Base-by-base conservation (phyloP, 1,140 invertebrate species). In the Pararge aegeria region DNA sequence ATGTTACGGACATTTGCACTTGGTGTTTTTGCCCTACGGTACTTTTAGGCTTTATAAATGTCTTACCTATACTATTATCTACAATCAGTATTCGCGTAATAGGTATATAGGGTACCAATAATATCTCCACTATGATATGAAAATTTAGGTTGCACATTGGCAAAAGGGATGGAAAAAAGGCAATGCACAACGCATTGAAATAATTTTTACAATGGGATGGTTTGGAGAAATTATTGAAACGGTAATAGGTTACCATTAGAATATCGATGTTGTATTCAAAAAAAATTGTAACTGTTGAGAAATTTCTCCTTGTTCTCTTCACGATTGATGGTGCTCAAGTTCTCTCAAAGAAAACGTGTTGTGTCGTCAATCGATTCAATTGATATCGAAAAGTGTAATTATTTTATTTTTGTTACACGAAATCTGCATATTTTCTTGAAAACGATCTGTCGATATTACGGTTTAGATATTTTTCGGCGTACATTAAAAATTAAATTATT, bases 221-320 rank as follows among this genome's bases (percentile, higher is more conserved):
- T 20, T 13, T 56, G 53, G 60, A 62, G 60, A 46, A 62, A 62
- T 62, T 62, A 62, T 62, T 62, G 53, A 62, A 18, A 55, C 49
- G 21, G 15, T 1, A 29, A 56, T 52, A 62, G 46, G 48, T 30
- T 61, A 48, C 50, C 40, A 49, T 15, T 49, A 27, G 20, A 49
- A 40, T 48, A 38, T 62, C 19, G 37, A 61, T 34, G 46, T 56
- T 34, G 37, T 62, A 42, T 42, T 49, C 16, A 34, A 30, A n/a
- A 37, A 29, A 30, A n/a, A 40, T 34, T 55, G 48, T 46, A 46
- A 46, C 10, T 62, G 38, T 54, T 62, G 60, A 37, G 42, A 62
- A 62, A 56, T 62, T 62, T 62, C 60, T 62, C 38, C 53, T 56
- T 12, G 53, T 62, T 54, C 58, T 29, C 20, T 29, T 24, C 46